phyloP scores from a whole-genome alignment of 2,113 vertebrate genomes.

The Australoheros scitulus region DNA sequence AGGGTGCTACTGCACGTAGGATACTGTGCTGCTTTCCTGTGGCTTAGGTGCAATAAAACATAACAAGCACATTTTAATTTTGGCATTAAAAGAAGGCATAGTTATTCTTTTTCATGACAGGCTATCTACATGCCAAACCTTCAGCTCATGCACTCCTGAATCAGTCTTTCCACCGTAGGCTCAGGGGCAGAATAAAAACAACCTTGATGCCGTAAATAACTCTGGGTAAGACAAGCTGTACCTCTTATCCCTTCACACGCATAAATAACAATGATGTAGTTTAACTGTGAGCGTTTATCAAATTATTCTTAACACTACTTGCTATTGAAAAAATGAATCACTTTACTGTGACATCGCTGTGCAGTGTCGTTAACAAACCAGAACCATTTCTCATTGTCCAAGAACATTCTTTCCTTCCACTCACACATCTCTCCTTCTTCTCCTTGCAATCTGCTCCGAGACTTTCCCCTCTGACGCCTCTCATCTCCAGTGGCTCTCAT shows the following conservation, averaged over 20 bases:
- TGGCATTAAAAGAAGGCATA: neutral
- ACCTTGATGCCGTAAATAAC: neutral
- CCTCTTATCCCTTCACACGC: neutral
- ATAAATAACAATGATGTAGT: neutral
- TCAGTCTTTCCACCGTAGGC: neutral
- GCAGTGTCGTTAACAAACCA: neutral
- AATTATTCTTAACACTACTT: neutral
- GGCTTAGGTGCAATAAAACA: neutral
- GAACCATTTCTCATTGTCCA: neutral
- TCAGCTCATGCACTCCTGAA: neutral
- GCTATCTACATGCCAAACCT: no score
- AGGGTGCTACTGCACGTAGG: no score
- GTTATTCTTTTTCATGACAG: neutral
- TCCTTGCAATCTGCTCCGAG: neutral
- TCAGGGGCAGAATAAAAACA: neutral
- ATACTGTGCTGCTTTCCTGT: neutral
- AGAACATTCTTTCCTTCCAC: neutral
- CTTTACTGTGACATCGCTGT: neutral
- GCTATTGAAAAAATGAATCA: neutral
- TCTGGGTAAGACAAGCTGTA: neutral
- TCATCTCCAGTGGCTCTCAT: slow-evolving; percentile 36
- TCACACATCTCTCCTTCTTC: neutral
- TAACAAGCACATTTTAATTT: neutral
- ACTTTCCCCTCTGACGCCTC: slow-evolving; percentile 18
- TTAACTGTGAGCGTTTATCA: neutral